A percentile compares a stretch with the other conserved stretches of the same genome.
phyloP scores from a whole-genome alignment of 2,113 vertebrate species.

The Lagopus leucura region DNA sequence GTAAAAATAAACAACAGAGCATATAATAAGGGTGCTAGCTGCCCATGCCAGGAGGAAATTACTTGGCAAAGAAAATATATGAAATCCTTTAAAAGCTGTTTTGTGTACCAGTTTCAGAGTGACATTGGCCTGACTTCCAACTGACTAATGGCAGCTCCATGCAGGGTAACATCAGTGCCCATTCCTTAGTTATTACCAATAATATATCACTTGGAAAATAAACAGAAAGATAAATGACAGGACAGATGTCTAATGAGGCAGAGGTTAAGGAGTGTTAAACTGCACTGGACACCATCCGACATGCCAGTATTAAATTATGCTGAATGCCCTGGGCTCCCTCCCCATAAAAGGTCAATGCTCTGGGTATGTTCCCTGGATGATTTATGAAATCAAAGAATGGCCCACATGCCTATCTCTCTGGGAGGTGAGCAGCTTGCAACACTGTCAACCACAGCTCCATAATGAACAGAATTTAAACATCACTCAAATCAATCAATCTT shows the following conservation, averaged over 20 bases:
- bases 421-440: slow-evolving; percentile 62
- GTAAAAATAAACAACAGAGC: slow-evolving; percentile 13
- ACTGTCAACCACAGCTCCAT: slow-evolving; percentile 33
- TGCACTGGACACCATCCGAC: slow-evolving; percentile 70
- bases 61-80: slow-evolving; percentile 49
- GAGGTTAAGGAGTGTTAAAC: slow-evolving; percentile 78
- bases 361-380: slow-evolving; percentile 59
- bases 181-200: slow-evolving; percentile 66
- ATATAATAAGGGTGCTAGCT: not conserved
- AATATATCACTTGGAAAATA: slow-evolving; percentile 64
- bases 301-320: slow-evolving; percentile 76
- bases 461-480: slow-evolving; percentile 65
- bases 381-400: slow-evolving; percentile 71
- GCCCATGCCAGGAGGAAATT: slow-evolving; percentile 61
- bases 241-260: slow-evolving; percentile 74
- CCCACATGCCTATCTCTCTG: slow-evolving; percentile 64
- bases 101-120: not conserved
- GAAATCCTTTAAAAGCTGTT: slow-evolving; percentile 40
- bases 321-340: slow-evolving; percentile 63
- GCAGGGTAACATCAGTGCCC: slow-evolving; percentile 18
- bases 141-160: slow-evolving; percentile 30
- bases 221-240: slow-evolving; percentile 73
- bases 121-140: not conserved
- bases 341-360: slow-evolving; percentile 50
- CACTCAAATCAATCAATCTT: slow-evolving; percentile 52